phyloP scores from a whole-genome alignment of 2,797 vertebrate genomes.

The Acanthurus leucopareius region DNA sequence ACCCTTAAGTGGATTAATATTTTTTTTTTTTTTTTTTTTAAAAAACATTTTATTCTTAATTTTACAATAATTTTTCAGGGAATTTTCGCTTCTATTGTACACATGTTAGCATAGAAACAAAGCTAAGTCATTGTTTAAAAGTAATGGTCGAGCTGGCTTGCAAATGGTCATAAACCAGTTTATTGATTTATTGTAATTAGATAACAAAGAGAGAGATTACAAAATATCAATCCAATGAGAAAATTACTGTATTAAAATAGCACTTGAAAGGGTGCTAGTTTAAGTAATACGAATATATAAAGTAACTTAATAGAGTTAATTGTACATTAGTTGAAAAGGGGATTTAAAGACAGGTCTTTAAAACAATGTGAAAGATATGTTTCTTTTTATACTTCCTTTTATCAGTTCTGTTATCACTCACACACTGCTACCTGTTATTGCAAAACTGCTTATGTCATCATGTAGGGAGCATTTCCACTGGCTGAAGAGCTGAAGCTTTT shows the following conservation, averaged over 20 bases:
- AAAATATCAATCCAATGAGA: not conserved
- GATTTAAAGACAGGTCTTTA: not conserved
- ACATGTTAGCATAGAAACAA: no score
- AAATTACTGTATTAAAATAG: not conserved
- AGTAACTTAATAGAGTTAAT: not conserved
- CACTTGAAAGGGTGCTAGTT: no score
- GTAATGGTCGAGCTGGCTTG: not conserved
- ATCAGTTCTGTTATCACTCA: not conserved
- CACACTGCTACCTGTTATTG: not conserved
- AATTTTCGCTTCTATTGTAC: no score
- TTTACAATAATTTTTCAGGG: no score
- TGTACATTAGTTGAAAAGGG: not conserved
- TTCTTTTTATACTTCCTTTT: not conserved
- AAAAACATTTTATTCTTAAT: no score
- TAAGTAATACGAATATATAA: not conserved
- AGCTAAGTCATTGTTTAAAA: not conserved
- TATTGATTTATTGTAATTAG: not conserved
- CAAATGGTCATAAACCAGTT: not conserved
- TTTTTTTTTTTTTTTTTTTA: no score
- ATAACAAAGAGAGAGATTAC: not conserved
- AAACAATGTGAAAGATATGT: not conserved
- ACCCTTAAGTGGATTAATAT: not conserved
- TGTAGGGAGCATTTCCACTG: not conserved
- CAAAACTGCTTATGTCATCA: no score
- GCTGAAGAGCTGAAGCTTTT: not conserved